A percentile compares a stretch with the other conserved stretches of the same genome.
phyloP scores from a whole-genome alignment of 1,140 invertebrate species.

The Bombyx mandarina region DNA sequence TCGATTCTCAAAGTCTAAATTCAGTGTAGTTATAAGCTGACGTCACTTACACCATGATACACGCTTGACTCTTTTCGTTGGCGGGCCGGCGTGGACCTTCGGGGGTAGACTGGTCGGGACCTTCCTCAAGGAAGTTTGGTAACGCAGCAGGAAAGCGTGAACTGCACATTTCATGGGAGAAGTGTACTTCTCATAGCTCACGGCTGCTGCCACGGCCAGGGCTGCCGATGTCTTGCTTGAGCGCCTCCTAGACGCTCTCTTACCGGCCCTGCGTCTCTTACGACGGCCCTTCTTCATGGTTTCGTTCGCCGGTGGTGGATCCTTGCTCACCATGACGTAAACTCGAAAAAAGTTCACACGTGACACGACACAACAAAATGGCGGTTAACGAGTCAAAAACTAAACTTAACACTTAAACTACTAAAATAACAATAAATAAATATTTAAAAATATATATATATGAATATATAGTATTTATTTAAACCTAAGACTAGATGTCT shows the following conservation, averaged over 20 bases:
- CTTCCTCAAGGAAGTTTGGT: constrained; percentile 50
- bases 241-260: constrained; percentile 28
- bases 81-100: constrained; percentile 46
- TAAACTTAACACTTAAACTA: constrained; percentile 23
- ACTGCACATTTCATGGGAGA: constrained; percentile 50
- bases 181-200: constrained; percentile 10
- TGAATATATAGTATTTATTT: not conserved
- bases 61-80: constrained; percentile 51
- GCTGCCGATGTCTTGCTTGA: constrained; percentile 24
- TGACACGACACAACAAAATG: constrained; percentile 46
- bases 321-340: constrained; percentile 40
- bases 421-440: constrained; percentile 25
- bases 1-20: no score
- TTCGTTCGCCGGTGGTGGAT: constrained; percentile 21
- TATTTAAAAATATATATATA: constrained; percentile 12
- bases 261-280: constrained; percentile 32
- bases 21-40: no score
- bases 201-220: constrained; percentile 4
- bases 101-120: constrained; percentile 52
- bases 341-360: constrained; percentile 3
- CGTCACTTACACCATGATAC: constrained; percentile 59
- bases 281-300: constrained; percentile 31
- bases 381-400: constrained; percentile 25
- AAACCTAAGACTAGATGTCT: constrained; percentile 12
- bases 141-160: constrained; percentile 45